phyloP scores from a whole-genome alignment of 2,113 vertebrate species.

The Thunnus maccoyii region DNA sequence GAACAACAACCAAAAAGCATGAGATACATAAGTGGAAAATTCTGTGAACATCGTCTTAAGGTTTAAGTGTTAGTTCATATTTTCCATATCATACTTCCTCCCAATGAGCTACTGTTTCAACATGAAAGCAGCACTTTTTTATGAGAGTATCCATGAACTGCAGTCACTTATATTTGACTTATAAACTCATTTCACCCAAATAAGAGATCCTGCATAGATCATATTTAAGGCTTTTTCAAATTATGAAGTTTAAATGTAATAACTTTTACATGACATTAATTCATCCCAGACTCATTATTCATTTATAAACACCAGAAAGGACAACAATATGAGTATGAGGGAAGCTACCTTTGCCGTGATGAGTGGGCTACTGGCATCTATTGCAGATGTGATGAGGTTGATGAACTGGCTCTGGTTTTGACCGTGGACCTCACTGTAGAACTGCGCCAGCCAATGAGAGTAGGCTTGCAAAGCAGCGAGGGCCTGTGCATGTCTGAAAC shows the following conservation, averaged over 20 bases:
- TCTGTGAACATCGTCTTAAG: neutral
- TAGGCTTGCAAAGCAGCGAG: constrained; percentile 97
- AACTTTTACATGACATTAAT: too few relatives aligned
- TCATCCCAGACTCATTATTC: too few relatives aligned
- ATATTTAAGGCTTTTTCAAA: too few relatives aligned
- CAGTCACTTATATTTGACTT: neutral
- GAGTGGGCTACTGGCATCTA: constrained; percentile 93
- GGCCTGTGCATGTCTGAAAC: constrained; percentile 93
- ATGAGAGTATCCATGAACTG: neutral
- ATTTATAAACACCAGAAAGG: neutral
- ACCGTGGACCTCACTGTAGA: constrained; percentile 93
- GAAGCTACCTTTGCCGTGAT: constrained; percentile 94
- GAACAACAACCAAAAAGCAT: neutral
- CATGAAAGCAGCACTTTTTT: neutral
- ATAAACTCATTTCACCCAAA: neutral
- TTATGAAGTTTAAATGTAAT: too few relatives aligned
- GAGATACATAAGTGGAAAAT: neutral
- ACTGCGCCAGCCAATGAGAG: constrained; percentile 97
- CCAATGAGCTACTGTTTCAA: constrained; percentile 18
- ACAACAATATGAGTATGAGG: neutral
- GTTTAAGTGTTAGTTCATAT: constrained; percentile 2
- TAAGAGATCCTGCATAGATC: neutral
- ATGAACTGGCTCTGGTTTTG: constrained; percentile 94
- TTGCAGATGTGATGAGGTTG: constrained; percentile 92
- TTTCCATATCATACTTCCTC: constrained; percentile 14